These are phyloP conservation scores for Euzophera pinguis DNA, from an alignment of 2,888 invertebrate species.

Conservation along the genomic window DNA sequence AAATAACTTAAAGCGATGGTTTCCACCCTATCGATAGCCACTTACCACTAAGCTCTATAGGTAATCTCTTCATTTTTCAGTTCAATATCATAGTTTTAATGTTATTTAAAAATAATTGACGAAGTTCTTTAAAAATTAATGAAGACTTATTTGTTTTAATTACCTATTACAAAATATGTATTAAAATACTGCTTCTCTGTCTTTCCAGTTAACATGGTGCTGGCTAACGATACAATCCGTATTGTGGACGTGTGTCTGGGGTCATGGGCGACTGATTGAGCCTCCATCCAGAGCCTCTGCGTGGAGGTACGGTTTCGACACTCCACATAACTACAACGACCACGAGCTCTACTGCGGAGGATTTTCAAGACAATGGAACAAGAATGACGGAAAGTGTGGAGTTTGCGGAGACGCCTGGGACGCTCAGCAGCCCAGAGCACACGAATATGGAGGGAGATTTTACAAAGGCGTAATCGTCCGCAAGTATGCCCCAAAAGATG, in stretches of 20 bases:
- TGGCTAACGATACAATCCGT: slow-evolving; percentile 44
- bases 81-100: too few relatives aligned
- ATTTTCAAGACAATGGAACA: slow-evolving; percentile 89
- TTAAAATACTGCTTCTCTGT: slow-evolving; percentile 13
- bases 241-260: slow-evolving; percentile 57
- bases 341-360: slow-evolving; percentile 94
- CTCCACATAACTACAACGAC: slow-evolving; percentile 94
- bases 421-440: slow-evolving; percentile 83
- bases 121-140: too few relatives aligned
- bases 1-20: too few relatives aligned
- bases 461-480: slow-evolving; percentile 90
- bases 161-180: too few relatives aligned
- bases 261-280: slow-evolving; percentile 88
- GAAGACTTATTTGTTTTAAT: too few relatives aligned
- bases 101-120: too few relatives aligned
- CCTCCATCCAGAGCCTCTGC: slow-evolving; percentile 93
- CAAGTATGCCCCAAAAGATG: slow-evolving; percentile 84
- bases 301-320: slow-evolving; percentile 93
- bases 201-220: slow-evolving; percentile 64
- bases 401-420: slow-evolving; percentile 94
- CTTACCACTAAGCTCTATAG: too few relatives aligned
- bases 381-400: slow-evolving; percentile 91
- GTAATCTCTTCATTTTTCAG: too few relatives aligned
- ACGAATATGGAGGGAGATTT: slow-evolving; percentile 91
- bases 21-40: too few relatives aligned